Base-by-base conservation (phyloP, 2,888 invertebrate genomes). In the Chrysolina americana region DNA sequence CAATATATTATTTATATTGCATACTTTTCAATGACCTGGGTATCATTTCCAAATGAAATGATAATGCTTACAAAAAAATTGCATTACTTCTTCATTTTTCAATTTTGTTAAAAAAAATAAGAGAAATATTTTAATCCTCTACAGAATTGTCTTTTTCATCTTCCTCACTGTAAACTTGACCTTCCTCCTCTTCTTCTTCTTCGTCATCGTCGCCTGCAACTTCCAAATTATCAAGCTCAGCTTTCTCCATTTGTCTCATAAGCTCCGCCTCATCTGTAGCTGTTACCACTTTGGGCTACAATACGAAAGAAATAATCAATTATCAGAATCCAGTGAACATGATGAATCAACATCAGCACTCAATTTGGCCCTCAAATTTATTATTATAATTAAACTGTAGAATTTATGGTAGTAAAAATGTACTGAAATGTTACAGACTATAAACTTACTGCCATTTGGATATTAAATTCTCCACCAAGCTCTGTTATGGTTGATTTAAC, bases 261-360 rank as follows among this genome's bases (percentile, higher is more conserved):
- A 98, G 89, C 87, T 99, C 99, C 1, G 97, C 97, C 89, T 99
- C 99, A 88, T 99, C 99, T 19, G 96, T 94, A 70, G 99, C 99
- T 0, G 99, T 99, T 41, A 99, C 98, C 78, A 99, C 98, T 90
- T 98, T 98, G 62, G 98, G 98, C 85, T 84, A 15, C 73, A 80
- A 78, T 68, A 19, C 36, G 76, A 21, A 48, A 28, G 63, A 28
- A 66, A 65, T 3, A 59, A 59, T 21, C 53, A 53, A 53, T 13
- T 4, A 21, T 13, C 13, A 53, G 13, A 53, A n/a, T 1, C 2
- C n/a, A 48, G 10, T 17, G 48, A 8, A 1, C 17, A 48, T 10
- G 10, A 48, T 9, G 41, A 2, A 73, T 44, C 15, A 6, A n/a
- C 13, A 50, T 65, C 17, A 62, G n/a, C 36, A 36, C 36, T 36